These are phyloP conservation scores for Parnassius orleans DNA, from an alignment of 2,888 invertebrate genomes.

Conservation along the genomic window DNA sequence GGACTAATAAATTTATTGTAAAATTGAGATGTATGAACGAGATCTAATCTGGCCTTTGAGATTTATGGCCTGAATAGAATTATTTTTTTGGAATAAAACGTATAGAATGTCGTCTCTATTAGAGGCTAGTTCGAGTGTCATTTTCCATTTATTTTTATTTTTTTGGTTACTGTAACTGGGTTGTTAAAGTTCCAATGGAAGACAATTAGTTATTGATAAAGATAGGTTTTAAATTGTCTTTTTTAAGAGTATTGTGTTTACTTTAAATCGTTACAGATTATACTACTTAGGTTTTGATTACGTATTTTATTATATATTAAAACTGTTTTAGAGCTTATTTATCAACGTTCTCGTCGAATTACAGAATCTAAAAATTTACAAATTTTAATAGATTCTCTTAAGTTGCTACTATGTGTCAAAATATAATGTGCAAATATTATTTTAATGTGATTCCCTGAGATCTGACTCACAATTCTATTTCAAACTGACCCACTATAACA, in stretches of 20 bases:
- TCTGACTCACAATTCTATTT: too few species aligned
- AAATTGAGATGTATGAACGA: slow-evolving; percentile 73
- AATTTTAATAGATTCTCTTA: too few species aligned
- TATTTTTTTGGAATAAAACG: slow-evolving; percentile 47
- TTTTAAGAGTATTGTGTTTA: not conserved
- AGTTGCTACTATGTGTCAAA: too few species aligned
- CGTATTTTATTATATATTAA: too few species aligned
- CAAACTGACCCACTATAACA: too few species aligned
- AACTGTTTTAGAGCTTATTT: too few species aligned
- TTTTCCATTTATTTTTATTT: slow-evolving; percentile 12
- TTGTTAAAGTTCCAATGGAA: slow-evolving; percentile 18
- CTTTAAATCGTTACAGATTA: not conserved
- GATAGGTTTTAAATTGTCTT: slow-evolving; percentile 1
- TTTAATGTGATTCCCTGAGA: too few species aligned
- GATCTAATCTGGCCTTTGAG: slow-evolving; percentile 70
- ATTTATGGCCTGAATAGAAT: slow-evolving; percentile 72
- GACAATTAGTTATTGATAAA: slow-evolving; percentile 24
- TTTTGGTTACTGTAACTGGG: slow-evolving; percentile 9
- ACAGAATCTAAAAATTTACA: too few species aligned
- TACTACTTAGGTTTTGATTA: too few species aligned
- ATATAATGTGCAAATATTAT: too few species aligned
- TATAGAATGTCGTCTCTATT: slow-evolving; percentile 42
- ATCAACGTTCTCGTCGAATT: too few species aligned
- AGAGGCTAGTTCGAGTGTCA: slow-evolving; percentile 29
- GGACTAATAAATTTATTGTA: slow-evolving; percentile 69